Evolutionary conservation across 1,140 invertebrate species (phyloP).

Genomic region (Papilio glaucus): DNA sequence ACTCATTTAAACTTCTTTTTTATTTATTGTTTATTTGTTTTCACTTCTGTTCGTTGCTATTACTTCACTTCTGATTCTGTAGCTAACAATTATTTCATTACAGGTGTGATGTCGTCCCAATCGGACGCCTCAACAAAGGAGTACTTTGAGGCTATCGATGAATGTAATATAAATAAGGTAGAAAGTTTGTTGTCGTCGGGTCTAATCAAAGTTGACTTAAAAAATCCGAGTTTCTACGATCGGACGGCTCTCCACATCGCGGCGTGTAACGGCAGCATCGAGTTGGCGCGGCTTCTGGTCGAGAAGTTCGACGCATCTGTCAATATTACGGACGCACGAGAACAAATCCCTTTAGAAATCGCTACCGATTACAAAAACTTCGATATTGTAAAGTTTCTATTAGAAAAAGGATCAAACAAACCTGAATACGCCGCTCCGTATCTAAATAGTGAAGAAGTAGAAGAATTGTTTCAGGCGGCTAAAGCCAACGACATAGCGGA

Average conservation of each 20-base stretch:
- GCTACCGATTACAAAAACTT: conserved; percentile 19
- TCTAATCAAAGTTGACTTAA: background rate
- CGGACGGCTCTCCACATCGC: conserved; percentile 3
- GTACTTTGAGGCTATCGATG: conserved; percentile 3
- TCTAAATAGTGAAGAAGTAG: conserved; percentile 14
- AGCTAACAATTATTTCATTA: background rate
- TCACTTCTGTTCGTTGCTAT: too few relatives aligned
- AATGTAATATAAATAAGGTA: conserved; percentile 1
- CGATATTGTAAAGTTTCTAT: conserved; percentile 11
- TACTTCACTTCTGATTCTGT: too few relatives aligned
- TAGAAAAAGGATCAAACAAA: conserved; percentile 11
- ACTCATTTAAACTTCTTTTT: too few relatives aligned
- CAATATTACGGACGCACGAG: conserved; percentile 5
- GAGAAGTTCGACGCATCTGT: conserved; percentile 3
- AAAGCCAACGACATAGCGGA: conserved; percentile 10
- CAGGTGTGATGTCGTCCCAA: conserved; percentile 6
- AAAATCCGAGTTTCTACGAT: background rate
- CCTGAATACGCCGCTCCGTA: background rate
- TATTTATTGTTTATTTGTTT: too few relatives aligned
- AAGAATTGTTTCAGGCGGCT: background rate
- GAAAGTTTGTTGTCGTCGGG: background rate
- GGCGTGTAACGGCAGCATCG: background rate
- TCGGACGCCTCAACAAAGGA: background rate
- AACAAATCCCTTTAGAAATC: conserved; percentile 10
- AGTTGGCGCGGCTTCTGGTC: background rate